A percentile compares a stretch with the other conserved stretches of the same genome.
Evolutionary conservation across 2,888 invertebrate species (phyloP).

Genomic region (Aleiodes testaceus): DNA sequence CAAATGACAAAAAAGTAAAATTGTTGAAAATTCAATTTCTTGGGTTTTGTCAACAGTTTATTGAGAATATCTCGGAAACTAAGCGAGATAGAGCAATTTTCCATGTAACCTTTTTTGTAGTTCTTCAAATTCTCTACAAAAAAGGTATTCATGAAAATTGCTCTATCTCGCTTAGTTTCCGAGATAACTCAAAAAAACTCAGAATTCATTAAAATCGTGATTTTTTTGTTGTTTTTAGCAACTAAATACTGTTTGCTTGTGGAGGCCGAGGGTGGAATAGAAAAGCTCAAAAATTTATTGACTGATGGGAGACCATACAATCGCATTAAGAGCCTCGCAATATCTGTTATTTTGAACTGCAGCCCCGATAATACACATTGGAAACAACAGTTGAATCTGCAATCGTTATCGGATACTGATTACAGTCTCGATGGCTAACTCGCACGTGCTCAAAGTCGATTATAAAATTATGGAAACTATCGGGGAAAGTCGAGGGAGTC

Average conservation of each 20-base stretch:
- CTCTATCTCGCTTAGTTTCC: background rate
- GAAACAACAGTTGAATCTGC: constrained; percentile 43
- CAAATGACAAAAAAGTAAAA: too few relatives aligned
- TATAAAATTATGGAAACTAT: constrained; percentile 41
- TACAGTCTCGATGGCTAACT: constrained; percentile 51
- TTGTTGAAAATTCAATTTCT: too few relatives aligned
- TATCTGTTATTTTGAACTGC: constrained; percentile 81
- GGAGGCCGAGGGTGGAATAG: constrained; percentile 88
- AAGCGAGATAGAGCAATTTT: background rate
- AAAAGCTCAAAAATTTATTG: constrained; percentile 80
- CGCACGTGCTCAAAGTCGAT: background rate
- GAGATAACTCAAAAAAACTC: background rate
- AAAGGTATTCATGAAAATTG: background rate
- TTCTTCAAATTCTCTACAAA: background rate
- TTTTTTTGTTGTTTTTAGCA: constrained; percentile 76
- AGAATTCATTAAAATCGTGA: constrained; percentile 11
- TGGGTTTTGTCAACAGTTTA: too few relatives aligned
- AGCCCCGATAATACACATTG: constrained; percentile 48
- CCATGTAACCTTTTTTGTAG: background rate
- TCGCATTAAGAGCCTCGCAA: constrained; percentile 81
- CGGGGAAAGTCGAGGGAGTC: constrained; percentile 23
- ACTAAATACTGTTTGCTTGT: constrained; percentile 94
- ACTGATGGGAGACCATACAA: constrained; percentile 78
- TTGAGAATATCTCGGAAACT: too few relatives aligned
- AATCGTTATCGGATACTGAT: constrained; percentile 50